Evolutionary conservation across 2,888 invertebrate species (phyloP).

Genomic region (Metopia argyrocephala): DNA sequence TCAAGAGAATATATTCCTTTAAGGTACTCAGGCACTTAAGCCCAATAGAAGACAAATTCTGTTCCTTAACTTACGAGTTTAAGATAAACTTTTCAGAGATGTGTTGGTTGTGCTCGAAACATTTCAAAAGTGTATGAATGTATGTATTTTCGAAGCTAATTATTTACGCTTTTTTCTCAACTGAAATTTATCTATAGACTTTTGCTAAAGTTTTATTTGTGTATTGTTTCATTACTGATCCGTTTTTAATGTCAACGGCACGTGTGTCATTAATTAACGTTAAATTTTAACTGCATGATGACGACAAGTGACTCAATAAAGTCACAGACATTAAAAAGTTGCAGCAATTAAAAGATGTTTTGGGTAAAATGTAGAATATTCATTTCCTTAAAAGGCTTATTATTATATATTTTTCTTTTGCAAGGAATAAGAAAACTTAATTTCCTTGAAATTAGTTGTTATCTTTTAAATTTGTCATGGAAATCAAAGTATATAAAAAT

Average conservation of each 20-base stretch:
- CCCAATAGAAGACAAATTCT: too few species aligned
- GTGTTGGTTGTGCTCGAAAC: constrained; percentile 4
- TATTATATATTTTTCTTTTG: constrained; percentile 3
- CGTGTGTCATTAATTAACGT: constrained; percentile 70
- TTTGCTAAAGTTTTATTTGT: not conserved
- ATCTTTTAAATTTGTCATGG: not conserved
- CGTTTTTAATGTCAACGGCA: constrained; percentile 65
- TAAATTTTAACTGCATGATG: constrained; percentile 46
- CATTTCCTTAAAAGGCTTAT: constrained; percentile 31
- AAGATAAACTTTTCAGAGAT: constrained; percentile 15
- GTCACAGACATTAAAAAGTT: constrained; percentile 16
- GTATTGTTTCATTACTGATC: constrained; percentile 5
- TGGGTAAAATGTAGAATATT: not conserved
- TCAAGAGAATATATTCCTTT: too few species aligned
- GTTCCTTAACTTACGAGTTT: constrained; percentile 3
- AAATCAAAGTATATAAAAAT: not conserved
- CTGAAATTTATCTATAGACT: constrained; percentile 1
- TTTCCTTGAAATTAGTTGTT: constrained; percentile 45
- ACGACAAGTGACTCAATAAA: constrained; percentile 12
- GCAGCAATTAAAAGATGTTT: constrained; percentile 39
- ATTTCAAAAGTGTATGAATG: not conserved
- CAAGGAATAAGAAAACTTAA: constrained; percentile 25
- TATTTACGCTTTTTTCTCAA: constrained; percentile 6
- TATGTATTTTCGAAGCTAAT: constrained; percentile 53
- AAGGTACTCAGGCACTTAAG: too few species aligned